A percentile compares a stretch with the other conserved stretches of the same genome.
Conservation (phyloP, 2,888 invertebrate genomes). For the Chironomus tentans region DNA sequence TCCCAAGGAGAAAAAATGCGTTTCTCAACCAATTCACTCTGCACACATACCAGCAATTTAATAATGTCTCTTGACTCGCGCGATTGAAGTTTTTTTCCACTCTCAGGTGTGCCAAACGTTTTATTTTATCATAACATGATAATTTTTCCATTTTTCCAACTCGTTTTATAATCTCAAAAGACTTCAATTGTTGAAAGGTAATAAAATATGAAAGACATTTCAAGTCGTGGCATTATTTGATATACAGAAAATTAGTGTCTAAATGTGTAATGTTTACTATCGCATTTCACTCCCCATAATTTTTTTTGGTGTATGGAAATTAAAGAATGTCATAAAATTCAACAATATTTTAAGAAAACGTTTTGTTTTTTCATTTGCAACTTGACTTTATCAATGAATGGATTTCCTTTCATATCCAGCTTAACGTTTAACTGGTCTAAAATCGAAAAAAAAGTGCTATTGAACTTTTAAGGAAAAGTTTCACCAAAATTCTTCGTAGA, state of each 20-base stretch:
- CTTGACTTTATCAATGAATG: conserved; percentile 3
- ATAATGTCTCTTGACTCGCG: too few relatives aligned
- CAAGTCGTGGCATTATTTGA: not conserved
- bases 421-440: not conserved
- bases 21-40: too few relatives aligned
- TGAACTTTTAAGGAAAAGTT: too few relatives aligned
- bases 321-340: not conserved
- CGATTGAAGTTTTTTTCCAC: too few relatives aligned
- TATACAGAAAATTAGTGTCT: not conserved
- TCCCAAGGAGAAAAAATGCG: too few relatives aligned
- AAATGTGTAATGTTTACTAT: not conserved
- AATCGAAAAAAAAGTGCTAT: too few relatives aligned
- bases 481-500: too few relatives aligned
- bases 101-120: not conserved
- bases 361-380: not conserved
- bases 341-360: not conserved
- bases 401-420: conserved; percentile 1
- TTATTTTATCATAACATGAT: too few relatives aligned
- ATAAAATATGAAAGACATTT: not conserved
- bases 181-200: conserved; percentile 6
- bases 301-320: not conserved
- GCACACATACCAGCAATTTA: too few relatives aligned
- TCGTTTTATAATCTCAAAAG: not conserved
- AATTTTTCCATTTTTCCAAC: too few relatives aligned
- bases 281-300: not conserved